phyloP scores from a whole-genome alignment of 2,113 vertebrate species.

The Circaetus cinerascens region DNA sequence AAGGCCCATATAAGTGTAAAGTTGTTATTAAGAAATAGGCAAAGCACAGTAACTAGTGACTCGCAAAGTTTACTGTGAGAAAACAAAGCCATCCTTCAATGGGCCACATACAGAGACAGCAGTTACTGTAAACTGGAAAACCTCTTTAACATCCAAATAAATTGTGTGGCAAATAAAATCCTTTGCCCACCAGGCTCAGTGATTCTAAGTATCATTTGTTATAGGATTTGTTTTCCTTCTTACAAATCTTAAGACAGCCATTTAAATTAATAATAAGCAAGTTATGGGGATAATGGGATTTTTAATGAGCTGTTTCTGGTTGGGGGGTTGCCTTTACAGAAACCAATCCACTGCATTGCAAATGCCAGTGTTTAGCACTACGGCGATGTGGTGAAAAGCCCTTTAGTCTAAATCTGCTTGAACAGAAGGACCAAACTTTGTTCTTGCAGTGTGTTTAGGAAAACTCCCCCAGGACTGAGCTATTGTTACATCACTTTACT shows the following conservation, averaged over 20 bases:
- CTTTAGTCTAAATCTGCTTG: not conserved
- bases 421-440: not conserved
- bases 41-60: not conserved
- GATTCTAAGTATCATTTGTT: not conserved
- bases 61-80: not conserved
- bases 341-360: not conserved
- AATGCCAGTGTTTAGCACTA: not conserved
- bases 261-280: conserved; percentile 25
- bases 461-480: not conserved
- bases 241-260: not conserved
- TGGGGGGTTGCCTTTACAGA: not conserved
- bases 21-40: conserved; percentile 24
- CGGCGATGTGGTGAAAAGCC: not conserved
- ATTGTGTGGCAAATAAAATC: not conserved
- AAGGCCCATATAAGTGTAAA: not conserved
- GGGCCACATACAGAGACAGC: not conserved
- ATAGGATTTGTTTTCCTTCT: conserved; percentile 11
- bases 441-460: not conserved
- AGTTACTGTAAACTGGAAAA: not conserved
- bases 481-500: not conserved
- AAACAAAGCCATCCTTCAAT: conserved; percentile 47
- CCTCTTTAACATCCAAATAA: not conserved
- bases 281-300: conserved; percentile 10
- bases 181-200: not conserved
- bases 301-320: conserved; percentile 23